Base-by-base conservation (phyloP, 2,888 invertebrate species). In the Caenorhabditis uteleia region DNA sequence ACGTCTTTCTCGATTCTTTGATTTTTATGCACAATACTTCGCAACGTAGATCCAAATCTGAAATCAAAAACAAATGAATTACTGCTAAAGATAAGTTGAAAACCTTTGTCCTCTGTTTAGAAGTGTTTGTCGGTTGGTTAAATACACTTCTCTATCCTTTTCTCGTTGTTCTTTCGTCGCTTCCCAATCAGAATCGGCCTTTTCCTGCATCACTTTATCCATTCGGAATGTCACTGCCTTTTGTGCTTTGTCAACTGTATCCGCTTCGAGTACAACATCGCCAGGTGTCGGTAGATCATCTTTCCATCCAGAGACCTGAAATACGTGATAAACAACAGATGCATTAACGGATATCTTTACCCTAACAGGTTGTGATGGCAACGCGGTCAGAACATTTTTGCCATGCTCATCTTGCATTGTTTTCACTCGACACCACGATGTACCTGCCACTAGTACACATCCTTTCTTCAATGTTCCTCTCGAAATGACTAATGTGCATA, bases 401-500 rank as follows among this genome's bases (percentile, higher is more conserved):
- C 75, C 77, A 21, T 67, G 59, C 45, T 82, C 82, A 53, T 82
- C 78, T 16, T 61, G 67, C 70, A 82, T 75, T n/a, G 78, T 74
- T 39, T 75, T 60, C 91, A 93, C 1, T 89, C 92, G 50, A 48
- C 70, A 69, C 89, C 91, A 91, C 0, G 91, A 89, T 5, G 87
- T 85, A 0, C 93, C 95, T 25, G 93, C 91, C 0, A 97, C 90
- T 50, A 92, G 85, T 25, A 91, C 84, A 42, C 88, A 87, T 1
- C 93, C 92, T 80, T 89, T 89, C 46, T 89, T 88, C 50, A 95
- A 84, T 0, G 91, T 92, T 1, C 95, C 95, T 62, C 92, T 87
- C 76, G 91, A 90, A 1, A 95, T 89, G 44, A 95, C 86, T 31
- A 90, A 88, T 1, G 93, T 93, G 2, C 91, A 90, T 57, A 92